Evolutionary conservation across 2,888 invertebrate genomes (phyloP), one percentile per base, ranked within the genome.

Genomic region (Anorthoa munda): DNA sequence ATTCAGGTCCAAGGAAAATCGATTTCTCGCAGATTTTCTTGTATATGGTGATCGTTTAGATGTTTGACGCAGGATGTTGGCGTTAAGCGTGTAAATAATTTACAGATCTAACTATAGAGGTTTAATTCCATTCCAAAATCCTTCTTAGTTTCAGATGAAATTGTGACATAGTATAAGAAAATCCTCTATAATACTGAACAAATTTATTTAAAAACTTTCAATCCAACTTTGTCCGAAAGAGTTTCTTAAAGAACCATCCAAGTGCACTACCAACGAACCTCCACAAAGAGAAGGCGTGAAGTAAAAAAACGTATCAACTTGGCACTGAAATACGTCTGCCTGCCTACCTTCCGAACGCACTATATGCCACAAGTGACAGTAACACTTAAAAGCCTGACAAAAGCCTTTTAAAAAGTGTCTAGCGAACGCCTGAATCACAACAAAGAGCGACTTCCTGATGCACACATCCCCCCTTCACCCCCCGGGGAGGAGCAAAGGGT

Each of bases 351-450:
- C 50, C n/a, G 15, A 48, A 81, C 82, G 81, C 81, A 81, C 74
- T 75, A 75, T 83, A 67, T 66, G 67, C 46, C 66, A 71, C 71
- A 74, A 85, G 77, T 91, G 92, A 91, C 89, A 91, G 88, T 85
- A 89, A 85, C 92, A 94, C 95, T 95, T 94, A 90, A 92, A 89
- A 89, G 79, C 76, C 75, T 85, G 93, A 93, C 93, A 95, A 95
- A 94, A 78, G 94, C 86, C 91, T 94, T 95, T 95, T 91, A 91
- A 94, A 93, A 93, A 93, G 92, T 93, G 95, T 95, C 95, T 95
- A 92, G 93, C 88, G 89, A 91, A 79, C 74, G 92, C 90, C 93
- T 92, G 94, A 93, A 93, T 92, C 92, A 87, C 90, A 90, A 94
- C 94, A 93, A 93, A 93, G 92, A 85, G 83, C 67, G 79, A 86